Conservation (phyloP, 2,797 vertebrate species). For the Chaenodraco wilsoni region DNA sequence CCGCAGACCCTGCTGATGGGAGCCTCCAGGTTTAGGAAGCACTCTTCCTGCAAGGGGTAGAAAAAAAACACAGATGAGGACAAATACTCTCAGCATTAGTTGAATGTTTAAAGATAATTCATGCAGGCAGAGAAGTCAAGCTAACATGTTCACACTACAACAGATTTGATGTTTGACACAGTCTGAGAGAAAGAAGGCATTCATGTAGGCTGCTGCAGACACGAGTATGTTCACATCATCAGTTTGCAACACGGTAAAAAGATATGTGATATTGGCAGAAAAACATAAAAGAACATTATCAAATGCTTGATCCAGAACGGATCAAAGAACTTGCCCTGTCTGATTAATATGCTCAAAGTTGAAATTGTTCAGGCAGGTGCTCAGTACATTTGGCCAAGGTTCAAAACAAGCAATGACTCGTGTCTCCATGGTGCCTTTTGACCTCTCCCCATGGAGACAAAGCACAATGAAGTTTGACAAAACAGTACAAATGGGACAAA, state of each 20-base stretch:
- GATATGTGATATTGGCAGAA: neutral
- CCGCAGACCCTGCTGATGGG: constrained; percentile 96
- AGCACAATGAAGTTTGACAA: constrained; percentile 58
- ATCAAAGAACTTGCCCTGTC: neutral
- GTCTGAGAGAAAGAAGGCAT: neutral
- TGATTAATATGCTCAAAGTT: neutral
- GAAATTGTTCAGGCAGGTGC: constrained; percentile 12
- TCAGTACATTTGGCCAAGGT: constrained; percentile 40
- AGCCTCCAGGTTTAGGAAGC: constrained; percentile 97
- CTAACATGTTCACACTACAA: constrained; percentile 29
- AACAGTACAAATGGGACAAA: constrained; percentile 68
- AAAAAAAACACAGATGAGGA: constrained; percentile 13
- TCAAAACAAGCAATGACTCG: constrained; percentile 64
- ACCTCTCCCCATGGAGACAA: constrained; percentile 60
- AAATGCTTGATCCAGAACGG: neutral
- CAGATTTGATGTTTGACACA: neutral
- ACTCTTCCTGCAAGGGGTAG: constrained; percentile 89
- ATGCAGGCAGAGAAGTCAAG: constrained; percentile 10
- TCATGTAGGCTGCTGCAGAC: constrained; percentile 1
- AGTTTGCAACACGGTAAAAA: constrained; percentile 1
- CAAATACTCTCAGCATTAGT: neutral
- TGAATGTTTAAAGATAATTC: constrained; percentile 14
- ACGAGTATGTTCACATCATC: neutral
- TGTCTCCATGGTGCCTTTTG: constrained; percentile 57
- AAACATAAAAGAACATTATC: neutral